Base-by-base conservation (phyloP, 1,140 invertebrate genomes). In the Coenobita brevimanus region DNA sequence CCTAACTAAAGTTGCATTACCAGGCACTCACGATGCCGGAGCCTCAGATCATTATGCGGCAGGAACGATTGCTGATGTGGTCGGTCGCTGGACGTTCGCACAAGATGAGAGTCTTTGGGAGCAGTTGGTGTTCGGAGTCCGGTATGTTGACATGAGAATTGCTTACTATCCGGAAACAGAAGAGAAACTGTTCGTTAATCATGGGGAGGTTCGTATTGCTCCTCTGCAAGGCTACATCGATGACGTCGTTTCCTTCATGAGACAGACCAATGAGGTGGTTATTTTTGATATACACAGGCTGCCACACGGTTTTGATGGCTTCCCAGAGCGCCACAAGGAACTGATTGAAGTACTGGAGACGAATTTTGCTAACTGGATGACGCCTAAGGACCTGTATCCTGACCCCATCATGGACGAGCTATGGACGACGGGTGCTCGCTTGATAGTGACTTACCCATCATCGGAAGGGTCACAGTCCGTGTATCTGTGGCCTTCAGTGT, bases 1-100 rank as follows among this genome's bases (percentile, higher is more conserved):
- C 10, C 89, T 95, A 46, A 91, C 92, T 13, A 92, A 94, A 75
- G 89, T 95, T 1, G 94, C 95, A 84, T 91, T 95, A 73, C 95
- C 95, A 0, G 95, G 95, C 15, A 94, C 94, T 2, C 95, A 95
- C 89, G 94, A 95, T 89, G 94, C 95, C 1, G 95, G 94, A 15
- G 93, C 94, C 2, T 95, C 94, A 90, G 91, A 92, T 2, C 91
- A 92, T n/a, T 92, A 93, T 89, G 91, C 93, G 50, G 91, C 92
- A 41, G 89, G 91, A 0, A 64, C 91, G 21, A 88, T 73, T 50
- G 76, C 78, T n/a, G 64, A 81, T 27, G 15, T 84, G 17, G 82
- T 91, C 36, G 87, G 82, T 76, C 76, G 78, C 54, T 91, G 64
- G 75, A 88, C 83, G 10, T 82, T 89, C 43, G 79, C 83, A 27